Evolutionary conservation across 2,888 invertebrate species (phyloP), one percentile per base, ranked within the genome.

Genomic region (Euzophera pinguis): DNA sequence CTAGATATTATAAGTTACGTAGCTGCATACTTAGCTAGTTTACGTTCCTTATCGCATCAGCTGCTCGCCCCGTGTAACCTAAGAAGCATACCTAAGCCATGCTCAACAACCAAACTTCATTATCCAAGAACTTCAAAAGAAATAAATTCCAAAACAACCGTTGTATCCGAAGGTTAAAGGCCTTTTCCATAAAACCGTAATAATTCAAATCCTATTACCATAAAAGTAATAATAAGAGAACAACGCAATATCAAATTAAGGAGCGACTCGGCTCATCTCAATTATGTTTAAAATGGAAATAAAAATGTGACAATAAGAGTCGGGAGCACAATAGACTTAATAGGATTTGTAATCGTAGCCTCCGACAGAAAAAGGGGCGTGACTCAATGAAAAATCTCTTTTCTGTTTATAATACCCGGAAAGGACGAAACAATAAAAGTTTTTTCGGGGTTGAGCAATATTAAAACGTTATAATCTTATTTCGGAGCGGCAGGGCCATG

Each of bases 381-480:
- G 75, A 73, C 78, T 82, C 79, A 79, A 81, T 84, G 78, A 83
- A 78, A 80, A 80, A 81, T 79, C 73, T 76, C 72, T 71, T 69
- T 65, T 71, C 77, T 78, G 77, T 79, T 80, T 75, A 81, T 81
- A 81, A 82, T 79, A 76, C 75, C 69, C 65, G 69, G 71, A 68
- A 77, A 75, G 68, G 72, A 68, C 71, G 73, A 80, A 79, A 87
- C 83, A 84, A 86, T 85, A 84, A 84, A 84, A 87, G 76, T 84
- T 87, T 75, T n/a, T 65, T 69, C 68, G 67, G 72, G 71, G 68
- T 78, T 73, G 68, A 75, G 79, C 78, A 71, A 83, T 86, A 87
- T 87, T 86, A 84, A 86, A 86, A 81, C 75, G 81, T 71, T 67
- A 84, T 87, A 85, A 87, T 86, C 85, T 77, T 71, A 70, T 79